Percentiles rank a stretch among this genome's conserved stretches.
Evolutionary conservation across 2,888 invertebrate species (phyloP).

Genomic region (Thalpophila matura): DNA sequence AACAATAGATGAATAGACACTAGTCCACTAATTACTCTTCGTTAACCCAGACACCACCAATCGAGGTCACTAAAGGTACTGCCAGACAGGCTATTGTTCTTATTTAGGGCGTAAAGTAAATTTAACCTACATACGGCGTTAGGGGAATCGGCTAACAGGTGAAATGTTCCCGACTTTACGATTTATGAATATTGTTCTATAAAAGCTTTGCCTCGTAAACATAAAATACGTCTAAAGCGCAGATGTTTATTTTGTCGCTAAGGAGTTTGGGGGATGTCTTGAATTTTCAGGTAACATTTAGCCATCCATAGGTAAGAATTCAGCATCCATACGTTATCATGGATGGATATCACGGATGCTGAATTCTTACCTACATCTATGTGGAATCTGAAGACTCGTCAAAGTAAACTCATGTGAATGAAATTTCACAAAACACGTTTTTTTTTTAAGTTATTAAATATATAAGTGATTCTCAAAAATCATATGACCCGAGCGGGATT

Average conservation of each 20-base stretch:
- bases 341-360: too few species aligned
- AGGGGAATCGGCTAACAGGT: constrained; percentile 35
- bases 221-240: constrained; percentile 30
- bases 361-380: too few species aligned
- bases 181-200: constrained; percentile 42
- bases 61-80: constrained; percentile 47
- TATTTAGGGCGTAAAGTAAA: constrained; percentile 52
- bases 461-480: too few species aligned
- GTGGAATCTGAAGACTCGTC: too few species aligned
- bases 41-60: constrained; percentile 46
- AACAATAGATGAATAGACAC: constrained; percentile 34
- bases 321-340: too few species aligned
- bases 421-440: too few species aligned
- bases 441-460: too few species aligned
- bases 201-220: constrained; percentile 48
- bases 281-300: background rate
- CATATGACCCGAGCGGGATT: too few species aligned
- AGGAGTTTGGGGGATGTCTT: constrained; percentile 6
- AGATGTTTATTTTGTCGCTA: constrained; percentile 5
- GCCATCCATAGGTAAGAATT: background rate
- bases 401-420: too few species aligned
- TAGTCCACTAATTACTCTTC: constrained; percentile 43
- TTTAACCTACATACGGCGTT: constrained; percentile 47
- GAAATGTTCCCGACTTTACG: constrained; percentile 7
- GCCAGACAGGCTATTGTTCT: constrained; percentile 51